phyloP scores from a whole-genome alignment of 2,797 vertebrate species.

The Amphiprion clarkii region DNA sequence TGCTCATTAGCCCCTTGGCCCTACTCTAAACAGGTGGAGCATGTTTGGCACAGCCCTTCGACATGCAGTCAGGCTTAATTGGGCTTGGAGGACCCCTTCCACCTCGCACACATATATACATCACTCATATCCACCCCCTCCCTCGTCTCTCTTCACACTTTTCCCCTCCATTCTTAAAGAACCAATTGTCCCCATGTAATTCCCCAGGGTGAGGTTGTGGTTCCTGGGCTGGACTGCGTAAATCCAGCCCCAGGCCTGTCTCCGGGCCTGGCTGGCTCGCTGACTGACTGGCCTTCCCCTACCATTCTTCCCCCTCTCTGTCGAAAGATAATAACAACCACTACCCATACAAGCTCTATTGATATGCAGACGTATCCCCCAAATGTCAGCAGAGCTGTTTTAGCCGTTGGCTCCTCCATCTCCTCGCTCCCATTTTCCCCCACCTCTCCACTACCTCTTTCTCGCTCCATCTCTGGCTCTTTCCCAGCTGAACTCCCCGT shows the following conservation, averaged over 20 bases:
- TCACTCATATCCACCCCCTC: slow-evolving; percentile 44
- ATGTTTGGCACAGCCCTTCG: slow-evolving; percentile 83
- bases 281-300: slow-evolving; percentile 25
- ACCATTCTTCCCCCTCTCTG: slow-evolving; percentile 9
- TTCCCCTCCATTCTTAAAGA: slow-evolving; percentile 69
- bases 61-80: slow-evolving; percentile 85
- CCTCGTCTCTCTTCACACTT: slow-evolving; percentile 40
- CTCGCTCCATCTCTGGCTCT: slow-evolving; percentile 21
- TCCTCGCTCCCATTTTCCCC: background rate
- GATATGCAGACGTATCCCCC: slow-evolving; percentile 53
- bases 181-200: slow-evolving; percentile 67
- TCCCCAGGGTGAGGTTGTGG: slow-evolving; percentile 68
- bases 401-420: slow-evolving; percentile 18
- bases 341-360: slow-evolving; percentile 33
- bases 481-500: slow-evolving; percentile 37
- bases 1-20: slow-evolving; percentile 85
- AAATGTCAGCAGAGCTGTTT: slow-evolving; percentile 49
- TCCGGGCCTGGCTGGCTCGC: slow-evolving; percentile 49
- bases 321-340: slow-evolving; percentile 59
- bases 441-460: slow-evolving; percentile 6
- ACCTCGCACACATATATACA: slow-evolving; percentile 37
- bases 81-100: slow-evolving; percentile 77
- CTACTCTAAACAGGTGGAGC: slow-evolving; percentile 81
- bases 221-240: slow-evolving; percentile 48
- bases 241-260: slow-evolving; percentile 70